Conservation (phyloP, 1,140 invertebrate species). For the Cheumatopsyche charites region DNA sequence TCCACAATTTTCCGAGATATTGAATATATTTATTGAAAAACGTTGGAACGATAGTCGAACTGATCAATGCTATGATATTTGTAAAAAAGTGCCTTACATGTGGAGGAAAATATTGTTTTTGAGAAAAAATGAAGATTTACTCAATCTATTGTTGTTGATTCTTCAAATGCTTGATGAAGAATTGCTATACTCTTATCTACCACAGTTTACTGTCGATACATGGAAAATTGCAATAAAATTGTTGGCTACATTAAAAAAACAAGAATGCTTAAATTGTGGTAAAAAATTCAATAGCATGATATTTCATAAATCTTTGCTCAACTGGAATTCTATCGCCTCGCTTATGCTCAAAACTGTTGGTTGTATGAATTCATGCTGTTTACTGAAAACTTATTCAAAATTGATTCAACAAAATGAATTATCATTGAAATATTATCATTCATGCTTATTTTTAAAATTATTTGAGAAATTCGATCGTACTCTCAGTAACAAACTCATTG, state of each 20-base stretch:
- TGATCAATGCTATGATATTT: slow-evolving; percentile 61
- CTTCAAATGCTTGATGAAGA: slow-evolving; percentile 60
- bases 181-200: slow-evolving; percentile 57
- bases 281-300: slow-evolving; percentile 47
- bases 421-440: slow-evolving; percentile 58
- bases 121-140: slow-evolving; percentile 58
- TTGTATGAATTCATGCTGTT: slow-evolving; percentile 55
- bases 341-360: slow-evolving; percentile 60
- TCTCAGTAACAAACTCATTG: slow-evolving; percentile 52
- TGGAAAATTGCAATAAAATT: slow-evolving; percentile 58
- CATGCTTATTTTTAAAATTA: slow-evolving; percentile 54
- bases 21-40: slow-evolving; percentile 59
- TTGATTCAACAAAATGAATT: slow-evolving; percentile 55
- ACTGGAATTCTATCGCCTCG: slow-evolving; percentile 58
- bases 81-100: slow-evolving; percentile 65
- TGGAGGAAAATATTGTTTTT: slow-evolving; percentile 63
- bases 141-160: slow-evolving; percentile 57
- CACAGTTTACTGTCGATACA: slow-evolving; percentile 58
- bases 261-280: slow-evolving; percentile 60
- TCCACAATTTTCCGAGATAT: slow-evolving; percentile 55
- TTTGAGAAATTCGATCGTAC: slow-evolving; percentile 58
- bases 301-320: slow-evolving; percentile 53
- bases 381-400: slow-evolving; percentile 55
- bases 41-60: slow-evolving; percentile 57
- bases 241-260: slow-evolving; percentile 56